Evolutionary conservation across 2,888 invertebrate species (phyloP).

Genomic region (Eristalinus sepulchralis): DNA sequence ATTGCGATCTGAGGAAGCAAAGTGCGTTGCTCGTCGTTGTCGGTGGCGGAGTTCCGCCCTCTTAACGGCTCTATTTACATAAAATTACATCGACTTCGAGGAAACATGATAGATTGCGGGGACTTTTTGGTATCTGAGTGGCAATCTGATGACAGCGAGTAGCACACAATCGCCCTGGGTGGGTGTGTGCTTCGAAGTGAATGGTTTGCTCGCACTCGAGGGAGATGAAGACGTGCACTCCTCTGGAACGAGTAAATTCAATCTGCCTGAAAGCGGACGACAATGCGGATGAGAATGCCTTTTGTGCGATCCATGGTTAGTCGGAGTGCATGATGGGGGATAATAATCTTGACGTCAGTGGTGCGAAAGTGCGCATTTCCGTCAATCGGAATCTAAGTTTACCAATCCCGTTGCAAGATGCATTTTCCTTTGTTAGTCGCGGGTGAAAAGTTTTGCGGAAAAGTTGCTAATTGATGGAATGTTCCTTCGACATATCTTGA

Average conservation of each 20-base stretch:
- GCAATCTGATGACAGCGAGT: slow-evolving; percentile 1
- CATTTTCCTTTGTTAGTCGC: not conserved
- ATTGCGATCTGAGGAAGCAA: not conserved
- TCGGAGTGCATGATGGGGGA: too few relatives aligned
- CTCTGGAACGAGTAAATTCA: not conserved
- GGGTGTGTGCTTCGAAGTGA: not conserved
- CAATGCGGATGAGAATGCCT: not conserved
- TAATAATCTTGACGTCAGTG: too few relatives aligned
- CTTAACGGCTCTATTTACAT: slow-evolving; percentile 16
- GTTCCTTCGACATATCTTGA: not conserved
- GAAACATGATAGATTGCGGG: slow-evolving; percentile 17
- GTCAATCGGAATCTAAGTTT: too few relatives aligned
- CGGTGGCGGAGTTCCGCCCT: not conserved
- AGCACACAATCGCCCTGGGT: not conserved
- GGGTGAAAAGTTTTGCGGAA: not conserved
- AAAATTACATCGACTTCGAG: slow-evolving; percentile 31
- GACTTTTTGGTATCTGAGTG: slow-evolving; percentile 9
- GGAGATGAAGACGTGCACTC: not conserved
- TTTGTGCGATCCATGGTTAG: not conserved
- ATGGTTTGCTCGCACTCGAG: not conserved
- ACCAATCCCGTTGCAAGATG: not conserved
- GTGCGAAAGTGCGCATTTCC: too few relatives aligned
- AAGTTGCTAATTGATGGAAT: not conserved
- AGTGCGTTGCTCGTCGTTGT: not conserved
- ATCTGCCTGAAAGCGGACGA: not conserved